Evolutionary conservation across 2,797 vertebrate genomes (phyloP).

Genomic region (Chlorospingus flavigularis): DNA sequence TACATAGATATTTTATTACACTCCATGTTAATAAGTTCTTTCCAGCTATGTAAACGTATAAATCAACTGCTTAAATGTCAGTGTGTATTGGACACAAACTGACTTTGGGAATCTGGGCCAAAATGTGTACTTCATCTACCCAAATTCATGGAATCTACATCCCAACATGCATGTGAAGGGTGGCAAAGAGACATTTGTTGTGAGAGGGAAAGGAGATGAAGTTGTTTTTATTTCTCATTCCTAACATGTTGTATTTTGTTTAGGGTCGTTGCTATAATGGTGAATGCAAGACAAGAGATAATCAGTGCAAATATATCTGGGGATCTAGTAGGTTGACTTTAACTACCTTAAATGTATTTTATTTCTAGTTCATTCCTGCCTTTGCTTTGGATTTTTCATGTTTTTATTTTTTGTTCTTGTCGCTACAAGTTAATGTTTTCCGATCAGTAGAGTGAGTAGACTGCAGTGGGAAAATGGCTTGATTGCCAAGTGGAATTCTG

Average conservation of each 20-base stretch:
- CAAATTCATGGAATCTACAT: not conserved
- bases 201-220: not conserved
- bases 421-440: not conserved
- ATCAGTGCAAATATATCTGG: slow-evolving; percentile 98
- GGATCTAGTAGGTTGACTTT: slow-evolving; percentile 88
- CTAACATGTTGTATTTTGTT: slow-evolving; percentile 17
- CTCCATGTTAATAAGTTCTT: not conserved
- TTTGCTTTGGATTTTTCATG: not conserved
- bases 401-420: not conserved
- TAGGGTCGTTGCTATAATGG: slow-evolving; percentile 97
- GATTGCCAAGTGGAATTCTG: not conserved
- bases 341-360: slow-evolving; percentile 2
- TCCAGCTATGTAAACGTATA: not conserved
- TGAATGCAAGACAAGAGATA: slow-evolving; percentile 97
- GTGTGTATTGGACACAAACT: not conserved
- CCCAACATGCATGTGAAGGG: not conserved
- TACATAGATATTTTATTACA: not conserved
- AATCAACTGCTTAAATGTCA: not conserved
- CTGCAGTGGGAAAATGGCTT: not conserved
- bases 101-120: not conserved
- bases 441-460: not conserved
- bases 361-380: not conserved
- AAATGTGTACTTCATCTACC: not conserved
- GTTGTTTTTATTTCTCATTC: not conserved
- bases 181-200: not conserved